These are phyloP conservation scores for Excalfactoria chinensis DNA, from an alignment of 2,113 vertebrate genomes.

Conservation along the genomic window DNA sequence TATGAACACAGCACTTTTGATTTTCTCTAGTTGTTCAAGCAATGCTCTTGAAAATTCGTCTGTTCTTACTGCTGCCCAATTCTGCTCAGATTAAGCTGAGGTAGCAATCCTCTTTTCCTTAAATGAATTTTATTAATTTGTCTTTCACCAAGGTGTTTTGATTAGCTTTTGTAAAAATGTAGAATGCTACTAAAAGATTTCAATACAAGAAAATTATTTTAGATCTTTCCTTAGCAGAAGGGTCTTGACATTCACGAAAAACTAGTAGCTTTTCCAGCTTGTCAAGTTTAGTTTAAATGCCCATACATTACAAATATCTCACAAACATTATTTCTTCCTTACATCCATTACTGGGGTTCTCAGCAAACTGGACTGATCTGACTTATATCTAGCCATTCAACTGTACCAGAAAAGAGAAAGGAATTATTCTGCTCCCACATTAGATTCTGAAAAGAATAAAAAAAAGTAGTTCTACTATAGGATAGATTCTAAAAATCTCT, in stretches of 20 bases:
- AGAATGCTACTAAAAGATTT: background rate
- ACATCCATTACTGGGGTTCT: background rate
- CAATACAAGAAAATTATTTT: background rate
- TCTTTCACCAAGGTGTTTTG: background rate
- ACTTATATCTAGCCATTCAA: background rate
- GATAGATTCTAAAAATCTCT: background rate
- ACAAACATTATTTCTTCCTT: background rate
- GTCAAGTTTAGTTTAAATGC: background rate
- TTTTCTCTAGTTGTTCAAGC: background rate
- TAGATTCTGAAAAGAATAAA: background rate
- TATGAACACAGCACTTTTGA: background rate
- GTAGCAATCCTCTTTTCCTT: background rate
- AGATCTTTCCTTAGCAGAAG: background rate
- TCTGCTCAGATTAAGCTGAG: background rate
- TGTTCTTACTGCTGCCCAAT: background rate
- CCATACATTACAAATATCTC: background rate
- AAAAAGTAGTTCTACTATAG: background rate
- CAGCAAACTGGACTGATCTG: background rate
- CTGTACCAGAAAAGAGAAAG: background rate
- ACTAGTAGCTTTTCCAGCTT: background rate
- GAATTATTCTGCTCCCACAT: background rate
- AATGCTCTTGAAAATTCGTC: background rate
- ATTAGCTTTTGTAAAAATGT: background rate
- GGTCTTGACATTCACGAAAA: background rate
- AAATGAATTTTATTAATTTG: background rate